Percentiles rank a stretch among this genome's conserved stretches.
These are phyloP conservation scores for Deilephila porcellus DNA, from an alignment of 2,888 invertebrate genomes.

Conservation along the genomic window DNA sequence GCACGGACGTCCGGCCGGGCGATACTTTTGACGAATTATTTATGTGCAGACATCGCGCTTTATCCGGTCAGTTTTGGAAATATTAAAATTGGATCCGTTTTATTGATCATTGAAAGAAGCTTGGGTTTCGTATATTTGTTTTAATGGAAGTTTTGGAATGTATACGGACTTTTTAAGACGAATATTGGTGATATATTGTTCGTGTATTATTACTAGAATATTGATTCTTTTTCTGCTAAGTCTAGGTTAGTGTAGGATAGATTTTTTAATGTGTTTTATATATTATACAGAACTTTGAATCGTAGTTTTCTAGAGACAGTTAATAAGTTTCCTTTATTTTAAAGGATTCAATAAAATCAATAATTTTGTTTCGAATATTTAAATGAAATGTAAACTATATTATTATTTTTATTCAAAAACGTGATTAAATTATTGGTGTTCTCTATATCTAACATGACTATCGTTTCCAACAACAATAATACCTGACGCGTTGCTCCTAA, in stretches of 20 bases:
- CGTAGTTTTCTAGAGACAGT: too few species aligned
- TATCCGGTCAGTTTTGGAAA: slow-evolving; percentile 15
- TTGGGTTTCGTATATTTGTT: neutral
- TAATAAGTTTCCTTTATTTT: too few species aligned
- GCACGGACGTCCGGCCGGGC: slow-evolving; percentile 20
- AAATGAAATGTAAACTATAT: too few species aligned
- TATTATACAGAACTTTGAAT: too few species aligned
- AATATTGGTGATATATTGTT: too few species aligned
- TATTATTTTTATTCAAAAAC: too few species aligned
- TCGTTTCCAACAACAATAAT: neutral
- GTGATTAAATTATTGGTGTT: neutral
- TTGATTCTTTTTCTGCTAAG: too few species aligned
- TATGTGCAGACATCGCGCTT: slow-evolving; percentile 8
- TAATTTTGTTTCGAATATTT: too few species aligned
- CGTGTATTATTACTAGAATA: too few species aligned
- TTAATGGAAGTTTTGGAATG: neutral
- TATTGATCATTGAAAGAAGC: neutral
- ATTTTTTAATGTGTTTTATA: too few species aligned
- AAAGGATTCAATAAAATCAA: too few species aligned
- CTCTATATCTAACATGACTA: neutral
- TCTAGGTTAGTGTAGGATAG: too few species aligned
- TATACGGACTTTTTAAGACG: neutral
- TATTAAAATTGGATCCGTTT: slow-evolving; percentile 7
- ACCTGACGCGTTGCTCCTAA: neutral
- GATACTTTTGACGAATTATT: slow-evolving; percentile 27